Conservation (phyloP, 2,113 vertebrate genomes). For the Pyxicephalus adspersus region DNA sequence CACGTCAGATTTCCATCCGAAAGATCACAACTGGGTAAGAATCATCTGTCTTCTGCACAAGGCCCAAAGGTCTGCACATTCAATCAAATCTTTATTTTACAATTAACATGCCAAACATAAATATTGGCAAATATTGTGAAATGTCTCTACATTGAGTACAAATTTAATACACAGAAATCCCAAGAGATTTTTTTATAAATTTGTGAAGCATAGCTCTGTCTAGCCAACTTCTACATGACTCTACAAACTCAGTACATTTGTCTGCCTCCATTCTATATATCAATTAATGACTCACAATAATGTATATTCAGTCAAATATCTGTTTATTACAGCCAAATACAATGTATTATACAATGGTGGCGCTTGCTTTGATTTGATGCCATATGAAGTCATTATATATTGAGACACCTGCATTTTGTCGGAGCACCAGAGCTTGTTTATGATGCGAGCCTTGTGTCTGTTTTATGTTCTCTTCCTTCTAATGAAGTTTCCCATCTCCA, state of each 20-base stretch:
- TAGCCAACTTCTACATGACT: too few species aligned
- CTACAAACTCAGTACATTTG: too few species aligned
- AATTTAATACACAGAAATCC: too few species aligned
- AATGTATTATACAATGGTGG: not conserved
- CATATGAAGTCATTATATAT: slow-evolving; percentile 10
- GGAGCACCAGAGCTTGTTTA: slow-evolving; percentile 17
- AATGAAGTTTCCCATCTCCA: slow-evolving; percentile 6
- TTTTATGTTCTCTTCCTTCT: not conserved
- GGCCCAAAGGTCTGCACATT: too few species aligned
- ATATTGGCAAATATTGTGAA: too few species aligned
- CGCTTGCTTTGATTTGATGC: slow-evolving; percentile 18
- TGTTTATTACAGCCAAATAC: not conserved
- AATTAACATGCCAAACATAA: not conserved
- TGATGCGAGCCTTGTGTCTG: slow-evolving; percentile 5
- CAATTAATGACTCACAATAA: not conserved
- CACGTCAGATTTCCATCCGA: too few species aligned
- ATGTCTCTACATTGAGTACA: too few species aligned
- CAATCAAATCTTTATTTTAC: not conserved
- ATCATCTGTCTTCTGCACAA: too few species aligned
- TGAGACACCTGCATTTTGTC: slow-evolving; percentile 25
- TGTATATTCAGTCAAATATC: not conserved
- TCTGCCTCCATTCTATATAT: too few species aligned
- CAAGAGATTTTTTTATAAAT: too few species aligned
- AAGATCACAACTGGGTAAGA: too few species aligned
- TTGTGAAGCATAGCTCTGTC: too few species aligned